Conservation (phyloP, 2,797 vertebrate genomes). For the Cyprinodon diabolis region DNA sequence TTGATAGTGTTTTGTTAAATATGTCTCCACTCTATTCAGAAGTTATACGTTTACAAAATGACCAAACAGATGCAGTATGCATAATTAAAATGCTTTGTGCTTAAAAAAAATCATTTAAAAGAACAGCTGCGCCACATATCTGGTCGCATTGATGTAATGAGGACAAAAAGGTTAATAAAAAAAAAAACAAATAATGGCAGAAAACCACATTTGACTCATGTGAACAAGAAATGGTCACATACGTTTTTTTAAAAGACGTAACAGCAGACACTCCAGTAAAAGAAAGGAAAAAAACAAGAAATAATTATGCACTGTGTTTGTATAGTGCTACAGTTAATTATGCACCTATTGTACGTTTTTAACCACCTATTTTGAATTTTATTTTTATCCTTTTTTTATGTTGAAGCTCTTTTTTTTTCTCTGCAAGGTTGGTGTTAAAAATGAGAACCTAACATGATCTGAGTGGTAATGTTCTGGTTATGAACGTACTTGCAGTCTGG, state of each 20-base stretch:
- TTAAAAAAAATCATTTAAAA: conserved; percentile 24
- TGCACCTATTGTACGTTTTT: conserved; percentile 55
- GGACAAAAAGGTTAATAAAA: conserved; percentile 34
- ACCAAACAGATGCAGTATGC: conserved; percentile 21
- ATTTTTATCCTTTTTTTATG: conserved; percentile 48
- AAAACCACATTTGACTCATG: conserved; percentile 65
- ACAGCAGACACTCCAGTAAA: conserved; percentile 60
- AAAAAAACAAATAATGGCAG: conserved; percentile 11
- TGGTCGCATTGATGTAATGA: conserved; percentile 29
- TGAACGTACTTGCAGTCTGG: conserved; percentile 50
- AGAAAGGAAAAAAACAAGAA: conserved; percentile 23
- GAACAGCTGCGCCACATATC: conserved; percentile 36
- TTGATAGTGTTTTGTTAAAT: conserved; percentile 29
- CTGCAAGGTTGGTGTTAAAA: conserved; percentile 34
- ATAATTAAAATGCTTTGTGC: conserved; percentile 24
- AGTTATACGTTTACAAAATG: conserved; percentile 33
- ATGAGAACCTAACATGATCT: conserved; percentile 23
- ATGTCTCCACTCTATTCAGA: conserved; percentile 29
- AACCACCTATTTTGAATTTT: conserved; percentile 31
- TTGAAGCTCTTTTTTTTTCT: conserved; percentile 38
- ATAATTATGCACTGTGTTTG: conserved; percentile 60
- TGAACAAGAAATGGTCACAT: conserved; percentile 62
- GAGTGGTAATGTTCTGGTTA: conserved; percentile 32
- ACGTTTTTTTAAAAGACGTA: conserved; percentile 52
- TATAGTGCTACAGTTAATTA: conserved; percentile 66